Evolutionary conservation across 2,113 vertebrate species (phyloP), one percentile per base, ranked within the genome.

Genomic region (Rhinichthys klamathensis): DNA sequence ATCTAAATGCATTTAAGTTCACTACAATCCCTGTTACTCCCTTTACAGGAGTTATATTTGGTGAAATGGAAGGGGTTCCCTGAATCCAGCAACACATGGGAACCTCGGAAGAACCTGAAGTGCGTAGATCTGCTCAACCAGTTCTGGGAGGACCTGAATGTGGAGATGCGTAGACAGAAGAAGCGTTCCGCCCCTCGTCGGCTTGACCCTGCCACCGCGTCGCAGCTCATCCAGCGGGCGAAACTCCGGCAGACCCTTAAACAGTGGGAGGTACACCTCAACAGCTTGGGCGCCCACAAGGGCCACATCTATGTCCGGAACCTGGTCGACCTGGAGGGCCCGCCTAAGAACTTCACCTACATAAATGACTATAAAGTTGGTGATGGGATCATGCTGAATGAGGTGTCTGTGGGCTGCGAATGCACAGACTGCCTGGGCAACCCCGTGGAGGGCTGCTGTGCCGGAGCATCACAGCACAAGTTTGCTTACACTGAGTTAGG

Each of bases 361-460:
- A 94, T 96, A 87, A 96, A 95, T 0, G 94, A 96, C 83, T 96
- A 95, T 89, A 95, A 94, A 78, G 94, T 95, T 72, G 94, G 95
- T 4, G 94, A 95, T 10, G 94, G 96, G 35, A 89, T 96, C 82
- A 87, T 80, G 65, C 91, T 96, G 44, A 94, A 88, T 0, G 93
- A 95, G 18, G 92, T 95, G 79, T 92, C 95, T 0, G 92, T 92
- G n/a, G 96, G 96, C 44, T 96, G 96, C 0, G 94, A 95, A 79
- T 96, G 96, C 85, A 88, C 6, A 0, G 94, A 96, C 88, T 96
- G 96, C 89, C 80, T 95, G 49, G 89, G 84, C 0, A 91, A 91
- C 56, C 93, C 94, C 0, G 56, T 84, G 0, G 90, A 91, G 0
- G 96, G 96, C 35, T 96, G 96, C 87, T 96, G 96, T 79, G 94